These are phyloP conservation scores for Mareca strepera DNA, from an alignment of 2,797 vertebrate species.

Conservation along the genomic window DNA sequence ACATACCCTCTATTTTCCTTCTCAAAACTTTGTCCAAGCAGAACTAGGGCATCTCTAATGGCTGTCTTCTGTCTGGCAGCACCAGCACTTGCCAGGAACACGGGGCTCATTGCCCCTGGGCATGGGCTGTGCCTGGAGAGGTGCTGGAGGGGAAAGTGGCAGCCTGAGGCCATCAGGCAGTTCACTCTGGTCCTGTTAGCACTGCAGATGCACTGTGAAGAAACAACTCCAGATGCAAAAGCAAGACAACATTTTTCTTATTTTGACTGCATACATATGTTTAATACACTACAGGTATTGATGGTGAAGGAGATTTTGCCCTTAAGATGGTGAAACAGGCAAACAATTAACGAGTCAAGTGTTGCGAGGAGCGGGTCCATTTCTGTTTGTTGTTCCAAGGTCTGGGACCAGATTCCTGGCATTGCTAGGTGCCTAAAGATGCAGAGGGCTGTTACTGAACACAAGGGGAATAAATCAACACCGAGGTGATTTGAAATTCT, in stretches of 20 bases:
- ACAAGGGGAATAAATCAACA: background rate
- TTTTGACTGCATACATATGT: background rate
- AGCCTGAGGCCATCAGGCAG: background rate
- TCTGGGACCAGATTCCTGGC: background rate
- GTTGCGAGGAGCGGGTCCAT: background rate
- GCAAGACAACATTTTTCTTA: background rate
- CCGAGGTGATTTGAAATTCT: background rate
- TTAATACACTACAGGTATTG: background rate
- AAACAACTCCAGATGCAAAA: background rate
- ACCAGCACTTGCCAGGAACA: background rate
- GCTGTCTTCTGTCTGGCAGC: background rate
- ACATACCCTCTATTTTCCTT: background rate
- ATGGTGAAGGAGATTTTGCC: background rate
- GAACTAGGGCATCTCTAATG: background rate
- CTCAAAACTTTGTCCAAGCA: background rate
- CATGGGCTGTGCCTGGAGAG: rapidly evolving
- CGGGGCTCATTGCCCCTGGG: background rate
- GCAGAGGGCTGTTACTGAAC: background rate
- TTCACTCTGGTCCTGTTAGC: background rate
- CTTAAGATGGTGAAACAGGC: background rate
- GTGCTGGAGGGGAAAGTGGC: background rate
- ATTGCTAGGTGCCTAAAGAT: background rate
- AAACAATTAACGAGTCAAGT: background rate
- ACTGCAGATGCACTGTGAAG: background rate
- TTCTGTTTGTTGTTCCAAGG: background rate